These are phyloP conservation scores for Ptychochromis oligacanthus DNA, from an alignment of 2,113 vertebrate genomes.

Conservation along the genomic window DNA sequence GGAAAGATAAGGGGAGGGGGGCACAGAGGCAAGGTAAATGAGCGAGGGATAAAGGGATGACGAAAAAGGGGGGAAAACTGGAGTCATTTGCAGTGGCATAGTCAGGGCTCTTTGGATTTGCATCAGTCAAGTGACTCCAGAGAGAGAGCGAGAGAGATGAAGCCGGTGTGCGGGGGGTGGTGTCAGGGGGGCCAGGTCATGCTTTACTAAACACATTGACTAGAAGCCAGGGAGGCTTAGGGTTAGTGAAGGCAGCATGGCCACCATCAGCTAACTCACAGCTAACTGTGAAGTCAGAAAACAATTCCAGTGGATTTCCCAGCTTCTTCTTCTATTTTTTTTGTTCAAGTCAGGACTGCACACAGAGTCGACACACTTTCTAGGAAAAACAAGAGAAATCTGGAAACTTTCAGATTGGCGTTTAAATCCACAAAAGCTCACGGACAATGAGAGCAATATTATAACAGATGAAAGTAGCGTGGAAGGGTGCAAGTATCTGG, in stretches of 20 bases:
- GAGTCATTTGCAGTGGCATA: slow-evolving; percentile 47
- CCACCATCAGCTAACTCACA: slow-evolving; percentile 1
- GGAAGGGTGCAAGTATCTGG: neutral
- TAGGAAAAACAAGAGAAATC: neutral
- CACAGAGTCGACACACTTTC: too few species aligned
- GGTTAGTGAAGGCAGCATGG: slow-evolving; percentile 38
- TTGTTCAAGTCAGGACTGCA: too few species aligned
- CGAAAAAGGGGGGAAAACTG: slow-evolving; percentile 38
- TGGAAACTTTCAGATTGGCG: neutral
- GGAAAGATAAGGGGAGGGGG: neutral
- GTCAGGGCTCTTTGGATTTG: slow-evolving; percentile 67
- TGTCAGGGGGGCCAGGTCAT: slow-evolving; percentile 51
- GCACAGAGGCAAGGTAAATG: neutral
- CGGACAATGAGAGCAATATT: neutral
- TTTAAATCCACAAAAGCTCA: too few species aligned
- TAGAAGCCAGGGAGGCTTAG: slow-evolving; percentile 45
- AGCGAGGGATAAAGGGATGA: slow-evolving; percentile 24
- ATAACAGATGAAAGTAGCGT: neutral
- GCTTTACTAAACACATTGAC: slow-evolving; percentile 77
- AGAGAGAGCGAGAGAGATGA: neutral
- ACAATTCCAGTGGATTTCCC: neutral
- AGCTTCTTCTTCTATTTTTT: neutral
- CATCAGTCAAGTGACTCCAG: slow-evolving; percentile 69
- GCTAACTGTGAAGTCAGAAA: neutral
- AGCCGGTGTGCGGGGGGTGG: neutral